These are phyloP conservation scores for Drosophila saltans DNA, from an alignment of 1,140 invertebrate species.

Conservation along the genomic window DNA sequence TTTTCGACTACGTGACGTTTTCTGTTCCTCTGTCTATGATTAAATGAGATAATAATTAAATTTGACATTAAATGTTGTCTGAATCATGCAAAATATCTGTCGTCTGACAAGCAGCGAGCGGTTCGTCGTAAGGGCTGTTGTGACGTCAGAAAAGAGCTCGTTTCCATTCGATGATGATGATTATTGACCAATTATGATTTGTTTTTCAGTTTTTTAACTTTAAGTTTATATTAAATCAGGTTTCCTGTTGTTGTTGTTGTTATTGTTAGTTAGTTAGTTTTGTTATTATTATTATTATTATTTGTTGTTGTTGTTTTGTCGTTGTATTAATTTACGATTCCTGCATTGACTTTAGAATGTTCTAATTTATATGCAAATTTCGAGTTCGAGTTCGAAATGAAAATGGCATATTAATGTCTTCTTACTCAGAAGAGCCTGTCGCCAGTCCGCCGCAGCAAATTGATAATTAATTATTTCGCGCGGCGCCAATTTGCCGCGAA, in stretches of 20 bases:
- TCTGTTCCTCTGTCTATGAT: background rate
- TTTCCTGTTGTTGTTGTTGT: slow-evolving; percentile 39
- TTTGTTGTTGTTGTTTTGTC: slow-evolving; percentile 17
- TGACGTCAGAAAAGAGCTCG: background rate
- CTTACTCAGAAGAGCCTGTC: background rate
- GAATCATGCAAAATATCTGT: background rate
- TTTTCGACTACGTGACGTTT: slow-evolving; percentile 29
- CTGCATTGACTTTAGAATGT: slow-evolving; percentile 48
- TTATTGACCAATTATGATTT: slow-evolving; percentile 44
- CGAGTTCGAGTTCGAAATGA: slow-evolving; percentile 10
- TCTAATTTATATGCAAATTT: slow-evolving; percentile 80
- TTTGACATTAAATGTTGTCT: slow-evolving; percentile 17
- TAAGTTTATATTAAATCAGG: slow-evolving; percentile 41
- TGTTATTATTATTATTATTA: slow-evolving; percentile 21
- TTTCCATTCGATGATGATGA: slow-evolving; percentile 12
- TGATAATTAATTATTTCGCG: slow-evolving; percentile 70
- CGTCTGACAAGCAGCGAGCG: background rate
- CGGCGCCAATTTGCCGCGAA: slow-evolving; percentile 55
- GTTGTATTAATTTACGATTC: slow-evolving; percentile 1
- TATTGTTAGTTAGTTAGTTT: background rate
- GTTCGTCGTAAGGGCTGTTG: background rate
- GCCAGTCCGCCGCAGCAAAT: slow-evolving; percentile 35
- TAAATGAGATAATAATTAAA: slow-evolving; percentile 17
- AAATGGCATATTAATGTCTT: slow-evolving; percentile 64
- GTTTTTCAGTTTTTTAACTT: slow-evolving; percentile 23